These are phyloP conservation scores for Sarcophaga caerulescens DNA, from an alignment of 2,888 invertebrate species.

Conservation along the genomic window DNA sequence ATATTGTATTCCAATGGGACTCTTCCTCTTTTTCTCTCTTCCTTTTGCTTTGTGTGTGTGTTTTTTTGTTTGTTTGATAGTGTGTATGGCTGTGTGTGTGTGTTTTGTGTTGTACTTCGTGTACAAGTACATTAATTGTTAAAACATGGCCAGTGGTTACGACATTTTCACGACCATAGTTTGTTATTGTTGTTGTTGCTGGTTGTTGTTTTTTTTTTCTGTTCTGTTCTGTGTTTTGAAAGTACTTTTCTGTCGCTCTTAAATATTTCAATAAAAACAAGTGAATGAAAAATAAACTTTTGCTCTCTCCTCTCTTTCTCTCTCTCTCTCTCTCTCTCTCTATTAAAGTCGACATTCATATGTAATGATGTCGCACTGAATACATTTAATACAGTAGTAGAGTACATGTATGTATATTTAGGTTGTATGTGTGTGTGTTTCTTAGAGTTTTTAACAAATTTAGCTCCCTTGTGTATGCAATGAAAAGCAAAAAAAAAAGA, in stretches of 20 bases:
- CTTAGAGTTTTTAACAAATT: background rate
- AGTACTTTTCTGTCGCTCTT: constrained; percentile 19
- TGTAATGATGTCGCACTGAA: constrained; percentile 18
- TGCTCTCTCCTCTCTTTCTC: background rate
- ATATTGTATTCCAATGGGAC: background rate
- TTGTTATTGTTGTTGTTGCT: constrained; percentile 35
- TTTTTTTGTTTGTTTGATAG: background rate
- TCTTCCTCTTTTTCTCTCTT: background rate
- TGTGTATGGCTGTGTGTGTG: background rate
- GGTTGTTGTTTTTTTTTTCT: background rate
- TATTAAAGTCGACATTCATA: constrained; percentile 51
- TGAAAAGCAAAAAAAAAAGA: background rate
- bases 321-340: background rate
- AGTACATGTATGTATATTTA: background rate
- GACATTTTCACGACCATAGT: constrained; percentile 33
- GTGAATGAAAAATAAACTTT: constrained; percentile 31
- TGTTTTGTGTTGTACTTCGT: background rate
- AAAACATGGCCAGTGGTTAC: constrained; percentile 63
- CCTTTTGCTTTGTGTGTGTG: background rate
- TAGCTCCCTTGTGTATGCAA: constrained; percentile 45
- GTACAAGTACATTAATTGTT: constrained; percentile 58
- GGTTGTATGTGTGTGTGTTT: background rate
- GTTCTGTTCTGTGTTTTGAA: background rate
- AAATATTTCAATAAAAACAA: constrained; percentile 27
- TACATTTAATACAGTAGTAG: too few relatives aligned